Conservation (phyloP, 2,113 vertebrate genomes). For the Sinocyclocheilus maitianheensis region DNA sequence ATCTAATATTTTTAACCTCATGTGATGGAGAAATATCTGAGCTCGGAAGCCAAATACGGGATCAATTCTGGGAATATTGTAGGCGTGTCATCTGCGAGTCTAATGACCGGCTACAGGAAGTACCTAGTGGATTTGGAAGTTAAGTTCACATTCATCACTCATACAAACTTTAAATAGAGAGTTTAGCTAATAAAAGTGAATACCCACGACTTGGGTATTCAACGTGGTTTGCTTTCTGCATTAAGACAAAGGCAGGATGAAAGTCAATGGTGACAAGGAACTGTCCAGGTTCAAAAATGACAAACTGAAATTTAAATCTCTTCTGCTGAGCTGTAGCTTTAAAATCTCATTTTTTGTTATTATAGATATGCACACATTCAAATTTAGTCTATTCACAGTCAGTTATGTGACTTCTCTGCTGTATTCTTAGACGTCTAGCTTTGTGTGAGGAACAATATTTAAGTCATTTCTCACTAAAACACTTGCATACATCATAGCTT, state of each 20-base stretch:
- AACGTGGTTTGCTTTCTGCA: neutral
- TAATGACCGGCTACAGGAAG: slow-evolving; percentile 61
- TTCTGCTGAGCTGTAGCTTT: neutral
- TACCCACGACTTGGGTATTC: too few relatives aligned
- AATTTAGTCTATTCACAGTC: neutral
- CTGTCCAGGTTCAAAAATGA: neutral
- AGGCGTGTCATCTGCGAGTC: slow-evolving; percentile 66
- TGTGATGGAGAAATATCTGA: slow-evolving; percentile 33
- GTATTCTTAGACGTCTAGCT: neutral
- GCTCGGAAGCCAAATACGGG: slow-evolving; percentile 40
- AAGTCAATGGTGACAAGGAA: neutral
- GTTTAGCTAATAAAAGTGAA: slow-evolving; percentile 27
- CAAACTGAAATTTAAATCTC: neutral
- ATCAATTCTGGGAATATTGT: slow-evolving; percentile 53
- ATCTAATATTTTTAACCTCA: slow-evolving; percentile 54
- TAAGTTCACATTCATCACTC: slow-evolving; percentile 62
- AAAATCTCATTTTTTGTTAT: neutral
- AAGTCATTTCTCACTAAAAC: neutral
- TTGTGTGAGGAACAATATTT: neutral
- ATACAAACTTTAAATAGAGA: slow-evolving; percentile 47
- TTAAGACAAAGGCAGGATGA: neutral
- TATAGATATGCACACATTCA: too few relatives aligned
- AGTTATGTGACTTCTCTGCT: neutral
- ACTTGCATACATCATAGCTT: neutral
- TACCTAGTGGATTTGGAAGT: slow-evolving; percentile 68